Evolutionary conservation across 2,888 invertebrate genomes (phyloP), one percentile per base, ranked within the genome.

Genomic region (Subacronicta megacephala): DNA sequence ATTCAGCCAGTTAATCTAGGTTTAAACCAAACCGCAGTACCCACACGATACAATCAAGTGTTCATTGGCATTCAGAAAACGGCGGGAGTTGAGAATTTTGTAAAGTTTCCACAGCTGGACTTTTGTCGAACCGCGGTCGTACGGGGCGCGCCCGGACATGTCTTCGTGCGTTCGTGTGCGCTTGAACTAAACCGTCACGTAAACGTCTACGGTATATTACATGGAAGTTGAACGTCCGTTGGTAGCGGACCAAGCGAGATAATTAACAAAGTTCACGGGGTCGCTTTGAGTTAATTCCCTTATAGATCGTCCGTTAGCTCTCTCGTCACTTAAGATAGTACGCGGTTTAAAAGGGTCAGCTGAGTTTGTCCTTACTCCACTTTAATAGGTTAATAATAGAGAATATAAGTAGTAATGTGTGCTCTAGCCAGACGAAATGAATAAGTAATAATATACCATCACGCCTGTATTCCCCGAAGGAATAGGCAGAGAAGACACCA

Each of bases 221-320:
- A 62, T 50, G 51, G 70, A 73, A 75, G 61, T 78, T 77, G 53
- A 72, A 61, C 67, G 60, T 62, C 54, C 60, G 62, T 62, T 63
- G 50, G 63, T 59, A 67, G 69, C 70, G 67, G 69, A 70, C 67
- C 61, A 72, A 70, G 78, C 72, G 65, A 72, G 77, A 82, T 87
- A 88, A 88, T 87, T 87, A 86, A 85, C 83, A 85, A 88, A 88
- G 82, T 87, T 86, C 76, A 79, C 72, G 58, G 71, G 65, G 67
- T 63, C 70, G 49, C 60, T 67, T 44, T 50, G 60, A 77, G 76
- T 78, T 82, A 73, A 82, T 81, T 75, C 78, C 77, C 68, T 72
- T 77, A 80, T 73, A 81, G 77, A 80, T 78, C 68, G 82, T 61
- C 61, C 51, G 69, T 73, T 75, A 78, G 47, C 63, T 55, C 46